These are phyloP conservation scores for Ailurus styani DNA, from an alignment of 2,113 vertebrate genomes.

Conservation along the genomic window DNA sequence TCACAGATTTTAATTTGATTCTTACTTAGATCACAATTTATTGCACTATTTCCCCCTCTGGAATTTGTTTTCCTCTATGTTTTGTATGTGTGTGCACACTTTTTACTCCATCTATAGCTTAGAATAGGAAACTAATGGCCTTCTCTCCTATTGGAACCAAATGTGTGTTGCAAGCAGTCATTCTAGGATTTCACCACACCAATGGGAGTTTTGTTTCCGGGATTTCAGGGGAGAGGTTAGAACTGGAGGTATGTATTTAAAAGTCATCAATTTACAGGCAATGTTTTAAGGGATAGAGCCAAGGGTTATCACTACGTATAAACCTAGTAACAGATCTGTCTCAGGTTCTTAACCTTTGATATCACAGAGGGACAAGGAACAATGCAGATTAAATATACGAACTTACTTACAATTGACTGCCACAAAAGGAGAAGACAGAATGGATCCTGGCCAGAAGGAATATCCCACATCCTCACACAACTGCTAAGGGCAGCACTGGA, in stretches of 20 bases:
- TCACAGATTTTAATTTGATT: not conserved
- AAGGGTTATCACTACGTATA: not conserved
- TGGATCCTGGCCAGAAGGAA: not conserved
- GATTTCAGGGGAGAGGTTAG: not conserved
- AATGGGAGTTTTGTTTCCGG: not conserved
- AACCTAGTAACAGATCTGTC: not conserved
- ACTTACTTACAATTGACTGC: not conserved
- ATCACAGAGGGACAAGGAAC: not conserved
- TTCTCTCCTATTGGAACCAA: not conserved
- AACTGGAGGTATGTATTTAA: not conserved
- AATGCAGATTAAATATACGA: not conserved
- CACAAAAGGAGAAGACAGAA: not conserved
- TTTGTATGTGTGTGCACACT: not conserved
- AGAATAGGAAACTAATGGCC: not conserved
- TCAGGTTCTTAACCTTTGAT: not conserved
- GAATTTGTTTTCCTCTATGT: not conserved
- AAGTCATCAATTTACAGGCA: not conserved
- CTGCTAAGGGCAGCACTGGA: not conserved
- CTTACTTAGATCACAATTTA: not conserved
- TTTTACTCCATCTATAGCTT: not conserved
- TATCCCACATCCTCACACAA: not conserved
- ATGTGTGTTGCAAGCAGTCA: not conserved
- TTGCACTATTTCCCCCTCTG: not conserved
- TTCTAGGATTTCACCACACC: not conserved
- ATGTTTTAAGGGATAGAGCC: not conserved